Evolutionary conservation across 2,113 vertebrate species (phyloP).

Genomic region (Indri indri): DNA sequence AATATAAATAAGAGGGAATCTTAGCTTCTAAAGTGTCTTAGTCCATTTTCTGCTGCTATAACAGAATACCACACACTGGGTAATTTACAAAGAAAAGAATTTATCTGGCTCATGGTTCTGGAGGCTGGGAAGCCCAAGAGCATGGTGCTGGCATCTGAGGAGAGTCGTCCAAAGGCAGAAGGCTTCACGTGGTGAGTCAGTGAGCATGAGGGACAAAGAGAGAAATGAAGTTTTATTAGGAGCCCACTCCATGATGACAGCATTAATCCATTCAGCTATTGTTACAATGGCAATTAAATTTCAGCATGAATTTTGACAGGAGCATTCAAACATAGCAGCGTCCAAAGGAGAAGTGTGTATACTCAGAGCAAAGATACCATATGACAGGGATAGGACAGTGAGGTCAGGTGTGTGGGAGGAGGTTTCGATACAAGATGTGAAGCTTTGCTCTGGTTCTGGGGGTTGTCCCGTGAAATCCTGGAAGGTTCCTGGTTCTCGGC

Average conservation of each 20-base stretch:
- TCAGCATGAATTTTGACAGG: background rate
- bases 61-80: background rate
- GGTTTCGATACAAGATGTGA: rapidly evolving
- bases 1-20: too few species aligned
- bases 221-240: background rate
- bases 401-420: too few species aligned
- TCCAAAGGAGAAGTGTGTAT: background rate
- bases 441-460: background rate
- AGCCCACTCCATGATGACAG: background rate
- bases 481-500: background rate
- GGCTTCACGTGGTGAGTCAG: too few species aligned
- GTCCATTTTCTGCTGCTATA: background rate
- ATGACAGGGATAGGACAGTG: rapidly evolving
- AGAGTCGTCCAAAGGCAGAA: background rate
- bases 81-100: background rate
- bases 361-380: background rate
- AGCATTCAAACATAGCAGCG: background rate
- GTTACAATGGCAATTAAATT: background rate
- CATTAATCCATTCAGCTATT: background rate
- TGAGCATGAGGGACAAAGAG: background rate
- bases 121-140: background rate
- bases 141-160: background rate
- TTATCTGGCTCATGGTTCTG: background rate
- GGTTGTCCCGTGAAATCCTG: background rate
- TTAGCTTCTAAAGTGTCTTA: background rate